phyloP scores from a whole-genome alignment of 2,113 vertebrate genomes.

The Brachionichthys hirsutus region DNA sequence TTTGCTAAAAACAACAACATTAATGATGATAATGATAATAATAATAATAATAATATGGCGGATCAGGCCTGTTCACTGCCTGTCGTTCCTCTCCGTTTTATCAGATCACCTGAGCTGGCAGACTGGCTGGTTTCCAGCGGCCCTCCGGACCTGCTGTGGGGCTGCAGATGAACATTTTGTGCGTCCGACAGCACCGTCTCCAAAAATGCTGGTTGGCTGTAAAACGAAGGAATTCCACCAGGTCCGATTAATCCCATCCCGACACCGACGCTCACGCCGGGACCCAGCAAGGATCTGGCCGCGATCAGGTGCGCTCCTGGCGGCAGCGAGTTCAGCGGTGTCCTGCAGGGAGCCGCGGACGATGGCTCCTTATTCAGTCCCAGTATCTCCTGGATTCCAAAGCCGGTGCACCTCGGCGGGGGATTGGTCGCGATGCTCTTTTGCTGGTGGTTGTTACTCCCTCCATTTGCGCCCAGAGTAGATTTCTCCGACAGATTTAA shows the following conservation, averaged over 20 bases:
- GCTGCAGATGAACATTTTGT: slow-evolving; percentile 88
- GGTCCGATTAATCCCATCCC: slow-evolving; percentile 91
- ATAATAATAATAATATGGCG: no score
- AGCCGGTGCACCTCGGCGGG: slow-evolving; percentile 90
- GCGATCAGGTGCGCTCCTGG: slow-evolving; percentile 88
- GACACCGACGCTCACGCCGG: slow-evolving; percentile 83
- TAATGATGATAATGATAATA: no score
- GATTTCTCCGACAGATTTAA: slow-evolving; percentile 81
- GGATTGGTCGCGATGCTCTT: slow-evolving; percentile 72
- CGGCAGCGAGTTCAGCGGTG: slow-evolving; percentile 82
- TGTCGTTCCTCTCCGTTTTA: not conserved
- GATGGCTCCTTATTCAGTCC: slow-evolving; percentile 95
- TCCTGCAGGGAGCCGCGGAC: slow-evolving; percentile 81
- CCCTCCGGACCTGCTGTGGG: slow-evolving; percentile 80
- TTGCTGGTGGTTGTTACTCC: slow-evolving; percentile 63
- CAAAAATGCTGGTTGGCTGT: slow-evolving; percentile 90
- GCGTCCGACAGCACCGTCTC: slow-evolving; percentile 89
- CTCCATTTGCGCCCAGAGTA: slow-evolving; percentile 65
- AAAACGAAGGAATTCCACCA: slow-evolving; percentile 91
- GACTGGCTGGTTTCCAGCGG: slow-evolving; percentile 88
- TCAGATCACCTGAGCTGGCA: slow-evolving; percentile 87
- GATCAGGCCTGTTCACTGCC: not conserved
- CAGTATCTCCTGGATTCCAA: slow-evolving; percentile 97
- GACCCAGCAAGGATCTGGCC: slow-evolving; percentile 88
- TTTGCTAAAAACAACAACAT: not conserved